Base-by-base conservation (phyloP, 2,888 invertebrate species). In the Gasteruption jaculator region DNA sequence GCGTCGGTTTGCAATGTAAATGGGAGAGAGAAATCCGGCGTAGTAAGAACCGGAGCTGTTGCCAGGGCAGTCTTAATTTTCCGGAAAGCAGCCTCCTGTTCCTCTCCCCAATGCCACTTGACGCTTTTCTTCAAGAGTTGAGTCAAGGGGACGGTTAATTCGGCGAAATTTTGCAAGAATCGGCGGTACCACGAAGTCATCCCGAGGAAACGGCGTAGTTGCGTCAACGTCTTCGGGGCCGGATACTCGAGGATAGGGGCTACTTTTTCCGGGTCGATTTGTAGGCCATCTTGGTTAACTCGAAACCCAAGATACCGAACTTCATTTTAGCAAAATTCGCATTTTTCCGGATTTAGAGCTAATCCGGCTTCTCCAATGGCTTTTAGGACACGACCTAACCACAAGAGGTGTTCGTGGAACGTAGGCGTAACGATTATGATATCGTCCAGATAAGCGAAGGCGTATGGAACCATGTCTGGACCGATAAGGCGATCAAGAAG, bases 111-210 rank as follows among this genome's bases (percentile, higher is more conserved):
- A 3, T 6, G 14, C 48, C 48, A 54, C 7, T 12, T 4, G n/a
- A 37, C 27, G 5, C 38, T 34, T 25, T 57, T 55, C 25, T 50
- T 48, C 5, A 53, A 10, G 2, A 61, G 40, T 7, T 35, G 12
- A 15, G 45, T 48, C 2, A 60, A 27, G 1, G 56, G 57, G 16
- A 39, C 38, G 0, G 54, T 49, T 1, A 50, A 26, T 1, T 37
- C 42, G 7, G 53, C 46, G 12, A 56, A 52, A 3, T 45, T 32
- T 1, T 20, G 26, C 7, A 60, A 52, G 35, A 57, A 65, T 16
- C 56, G 46, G 1, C 62, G 41, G 39, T 60, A 66, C 53, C 59
- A 66, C 0, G 52, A 50, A 5, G 48, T 45, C 29, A 61, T 38
- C 1, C 61, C 63, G 2, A 66, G 35, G 22, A 60, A 57, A 10